These are phyloP conservation scores for Scaptomyza hsui DNA, from an alignment of 1,140 invertebrate species.

Conservation along the genomic window DNA sequence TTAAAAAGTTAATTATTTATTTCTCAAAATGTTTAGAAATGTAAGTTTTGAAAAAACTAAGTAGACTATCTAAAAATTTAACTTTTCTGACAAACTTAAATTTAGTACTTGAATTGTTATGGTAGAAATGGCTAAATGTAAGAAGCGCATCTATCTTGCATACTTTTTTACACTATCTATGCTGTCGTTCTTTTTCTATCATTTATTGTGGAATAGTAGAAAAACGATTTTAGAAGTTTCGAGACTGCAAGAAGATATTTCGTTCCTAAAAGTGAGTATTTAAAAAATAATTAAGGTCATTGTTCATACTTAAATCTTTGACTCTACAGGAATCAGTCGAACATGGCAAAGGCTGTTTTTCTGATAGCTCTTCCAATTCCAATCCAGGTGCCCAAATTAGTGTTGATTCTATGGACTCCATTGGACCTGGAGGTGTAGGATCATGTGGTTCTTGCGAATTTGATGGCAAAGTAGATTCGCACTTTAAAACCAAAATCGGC, in stretches of 20 bases:
- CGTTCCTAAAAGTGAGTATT: conserved; percentile 49
- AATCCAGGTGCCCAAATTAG: not conserved
- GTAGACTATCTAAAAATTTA: conserved; percentile 6
- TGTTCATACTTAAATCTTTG: not conserved
- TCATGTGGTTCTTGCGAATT: conserved; percentile 37
- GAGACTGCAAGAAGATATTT: conserved; percentile 39
- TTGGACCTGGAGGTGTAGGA: not conserved
- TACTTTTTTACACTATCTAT: conserved; percentile 50
- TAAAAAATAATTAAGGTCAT: not conserved
- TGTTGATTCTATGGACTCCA: not conserved
- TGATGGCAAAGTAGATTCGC: conserved; percentile 44
- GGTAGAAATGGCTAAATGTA: conserved; percentile 14
- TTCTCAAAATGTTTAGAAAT: too few species aligned
- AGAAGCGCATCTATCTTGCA: conserved; percentile 29
- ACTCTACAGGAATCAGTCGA: not conserved
- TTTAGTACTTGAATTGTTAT: conserved; percentile 13
- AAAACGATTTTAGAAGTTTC: conserved; percentile 16
- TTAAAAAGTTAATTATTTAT: too few species aligned
- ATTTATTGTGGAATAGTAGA: conserved; percentile 38
- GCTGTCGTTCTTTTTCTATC: conserved; percentile 48
- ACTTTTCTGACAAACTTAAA: not conserved
- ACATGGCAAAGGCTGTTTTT: not conserved
- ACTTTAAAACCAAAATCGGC: conserved; percentile 58
- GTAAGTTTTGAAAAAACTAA: conserved; percentile 1
- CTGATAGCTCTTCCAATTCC: not conserved